phyloP scores from a whole-genome alignment of 2,888 invertebrate species.

The Didymodactylos carnosus region DNA sequence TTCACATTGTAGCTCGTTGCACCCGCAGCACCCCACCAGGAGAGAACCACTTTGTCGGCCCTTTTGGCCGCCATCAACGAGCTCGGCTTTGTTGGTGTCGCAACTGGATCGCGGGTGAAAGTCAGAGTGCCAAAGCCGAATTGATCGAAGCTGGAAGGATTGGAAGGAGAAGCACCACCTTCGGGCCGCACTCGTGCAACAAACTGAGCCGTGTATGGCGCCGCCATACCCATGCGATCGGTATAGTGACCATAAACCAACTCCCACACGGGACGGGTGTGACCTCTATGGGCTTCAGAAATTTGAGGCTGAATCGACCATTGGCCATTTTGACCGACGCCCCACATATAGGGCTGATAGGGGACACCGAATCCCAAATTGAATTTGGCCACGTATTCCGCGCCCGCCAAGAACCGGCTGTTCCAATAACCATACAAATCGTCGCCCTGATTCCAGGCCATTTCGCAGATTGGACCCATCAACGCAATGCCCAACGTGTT shows the following conservation, averaged over 20 bases:
- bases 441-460: neutral
- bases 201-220: neutral
- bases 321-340: neutral
- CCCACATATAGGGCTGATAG: neutral
- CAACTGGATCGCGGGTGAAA: neutral
- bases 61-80: neutral
- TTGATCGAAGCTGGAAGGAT: neutral
- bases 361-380: neutral
- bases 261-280: neutral
- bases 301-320: neutral
- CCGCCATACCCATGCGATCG: neutral
- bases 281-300: neutral
- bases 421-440: neutral
- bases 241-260: neutral
- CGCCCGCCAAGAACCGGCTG: neutral
- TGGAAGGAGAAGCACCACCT: neutral
- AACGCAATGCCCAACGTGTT: neutral
- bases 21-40: neutral
- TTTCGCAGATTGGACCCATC: neutral
- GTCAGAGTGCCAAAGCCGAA: neutral
- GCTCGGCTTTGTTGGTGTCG: neutral
- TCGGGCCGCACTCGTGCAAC: neutral
- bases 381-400: neutral
- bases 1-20: neutral
- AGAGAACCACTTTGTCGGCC: neutral